Conservation (phyloP, 2,113 vertebrate genomes). For the Cyprinodon brontotheroides region DNA sequence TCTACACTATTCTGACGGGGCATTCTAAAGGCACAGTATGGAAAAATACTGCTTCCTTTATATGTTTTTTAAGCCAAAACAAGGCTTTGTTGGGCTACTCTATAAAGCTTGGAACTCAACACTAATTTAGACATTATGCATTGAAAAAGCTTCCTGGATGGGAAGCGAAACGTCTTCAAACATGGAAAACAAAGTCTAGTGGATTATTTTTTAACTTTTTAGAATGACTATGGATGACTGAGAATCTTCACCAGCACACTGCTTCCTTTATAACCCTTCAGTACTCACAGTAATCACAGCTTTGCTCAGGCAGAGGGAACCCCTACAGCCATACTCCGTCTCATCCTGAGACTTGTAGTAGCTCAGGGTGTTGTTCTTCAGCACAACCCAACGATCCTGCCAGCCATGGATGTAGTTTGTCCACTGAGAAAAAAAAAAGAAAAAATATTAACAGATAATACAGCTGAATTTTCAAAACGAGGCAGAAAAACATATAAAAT, state of each 20-base stretch:
- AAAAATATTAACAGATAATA: background rate
- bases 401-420: slow-evolving; percentile 99
- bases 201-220: too few relatives aligned
- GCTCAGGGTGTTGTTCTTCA: slow-evolving; percentile 93
- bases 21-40: background rate
- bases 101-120: too few relatives aligned
- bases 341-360: slow-evolving; percentile 98
- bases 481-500: background rate
- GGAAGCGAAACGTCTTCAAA: too few relatives aligned
- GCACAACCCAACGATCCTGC: slow-evolving; percentile 97
- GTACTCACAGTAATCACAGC: slow-evolving; percentile 93
- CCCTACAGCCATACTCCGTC: slow-evolving; percentile 94
- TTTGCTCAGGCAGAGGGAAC: slow-evolving; percentile 97
- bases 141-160: too few relatives aligned
- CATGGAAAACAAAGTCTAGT: too few relatives aligned
- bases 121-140: too few relatives aligned
- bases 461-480: background rate
- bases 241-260: background rate
- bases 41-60: background rate
- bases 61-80: too few relatives aligned
- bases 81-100: too few relatives aligned
- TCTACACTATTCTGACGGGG: background rate
- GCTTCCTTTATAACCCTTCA: background rate
- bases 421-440: slow-evolving; percentile 82
- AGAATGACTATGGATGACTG: too few relatives aligned